phyloP scores from a whole-genome alignment of 1,140 invertebrate genomes.

The Cyphomyrmex costatus region DNA sequence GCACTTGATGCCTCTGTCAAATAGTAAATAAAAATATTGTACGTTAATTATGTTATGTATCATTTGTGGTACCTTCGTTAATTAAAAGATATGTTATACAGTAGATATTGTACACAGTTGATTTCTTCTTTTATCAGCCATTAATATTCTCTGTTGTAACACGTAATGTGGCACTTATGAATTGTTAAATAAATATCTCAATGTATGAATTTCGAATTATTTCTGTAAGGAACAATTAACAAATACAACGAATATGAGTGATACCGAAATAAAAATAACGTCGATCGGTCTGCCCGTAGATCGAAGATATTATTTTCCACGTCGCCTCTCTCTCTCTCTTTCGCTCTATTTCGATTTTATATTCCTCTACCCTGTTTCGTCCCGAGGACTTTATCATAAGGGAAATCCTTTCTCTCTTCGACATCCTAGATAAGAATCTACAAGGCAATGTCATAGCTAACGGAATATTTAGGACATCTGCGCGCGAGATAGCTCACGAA shows the following conservation, averaged over 20 bases:
- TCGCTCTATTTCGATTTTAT: conserved; percentile 33
- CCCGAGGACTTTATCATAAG: conserved; percentile 74
- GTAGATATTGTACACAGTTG: not conserved
- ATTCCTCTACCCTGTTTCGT: conserved; percentile 78
- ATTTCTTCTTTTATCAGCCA: not conserved
- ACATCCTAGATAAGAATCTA: conserved; percentile 73
- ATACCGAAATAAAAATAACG: conserved; percentile 51
- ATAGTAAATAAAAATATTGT: not conserved
- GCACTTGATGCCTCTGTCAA: not conserved
- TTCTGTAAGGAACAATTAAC: not conserved
- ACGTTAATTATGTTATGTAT: conserved; percentile 9
- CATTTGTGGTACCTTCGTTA: not conserved
- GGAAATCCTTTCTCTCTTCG: conserved; percentile 68
- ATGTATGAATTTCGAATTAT: conserved; percentile 1
- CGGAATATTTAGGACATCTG: conserved; percentile 67
- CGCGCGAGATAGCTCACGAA: conserved; percentile 64
- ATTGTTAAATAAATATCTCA: conserved; percentile 38
- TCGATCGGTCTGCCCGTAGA: conserved; percentile 17
- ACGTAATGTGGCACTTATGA: conserved; percentile 46
- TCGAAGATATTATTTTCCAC: conserved; percentile 53
- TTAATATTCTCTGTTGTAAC: conserved; percentile 45
- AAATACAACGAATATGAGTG: conserved; percentile 2
- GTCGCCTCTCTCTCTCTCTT: conserved; percentile 1
- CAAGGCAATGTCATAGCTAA: conserved; percentile 74
- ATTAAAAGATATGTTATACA: not conserved